Conservation (phyloP, 1,140 invertebrate species). For the Ips nitidus region DNA sequence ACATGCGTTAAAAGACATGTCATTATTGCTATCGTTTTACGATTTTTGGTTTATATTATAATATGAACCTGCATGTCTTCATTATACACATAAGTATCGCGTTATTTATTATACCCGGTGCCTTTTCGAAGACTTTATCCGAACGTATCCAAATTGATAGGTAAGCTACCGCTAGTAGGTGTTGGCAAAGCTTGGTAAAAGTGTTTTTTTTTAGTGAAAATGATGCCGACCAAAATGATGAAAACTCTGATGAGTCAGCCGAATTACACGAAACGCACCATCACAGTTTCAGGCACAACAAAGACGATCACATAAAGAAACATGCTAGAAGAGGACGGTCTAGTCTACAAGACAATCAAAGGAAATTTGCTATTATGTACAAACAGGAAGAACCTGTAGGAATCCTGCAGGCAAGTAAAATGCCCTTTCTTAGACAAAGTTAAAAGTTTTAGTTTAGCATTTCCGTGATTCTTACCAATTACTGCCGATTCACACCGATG, state of each 20-base stretch:
- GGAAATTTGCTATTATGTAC: constrained; percentile 44
- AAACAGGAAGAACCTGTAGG: constrained; percentile 46
- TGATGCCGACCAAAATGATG: constrained; percentile 6
- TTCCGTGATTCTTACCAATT: constrained; percentile 39
- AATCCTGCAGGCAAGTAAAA: constrained; percentile 44
- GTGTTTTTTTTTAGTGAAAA: not conserved
- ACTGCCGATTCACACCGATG: constrained; percentile 36
- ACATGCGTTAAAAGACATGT: too few relatives aligned
- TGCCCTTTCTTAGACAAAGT: not conserved
- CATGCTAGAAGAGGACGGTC: constrained; percentile 5
- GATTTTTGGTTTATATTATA: constrained; percentile 1
- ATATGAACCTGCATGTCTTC: constrained; percentile 27
- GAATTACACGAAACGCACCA: constrained; percentile 23
- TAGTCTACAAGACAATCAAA: constrained; percentile 1
- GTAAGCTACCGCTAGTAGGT: constrained; percentile 3
- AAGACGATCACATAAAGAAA: not conserved
- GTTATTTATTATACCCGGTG: constrained; percentile 7
- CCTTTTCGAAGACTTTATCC: constrained; percentile 7
- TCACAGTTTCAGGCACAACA: constrained; percentile 11
- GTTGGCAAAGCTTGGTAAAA: not conserved
- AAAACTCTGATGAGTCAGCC: constrained; percentile 12
- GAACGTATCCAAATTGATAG: constrained; percentile 8
- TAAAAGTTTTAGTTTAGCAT: constrained; percentile 33
- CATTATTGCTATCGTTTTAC: too few relatives aligned
- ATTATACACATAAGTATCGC: constrained; percentile 19